Conservation (phyloP, 2,888 invertebrate genomes). For the Brachyopa scutellaris region DNA sequence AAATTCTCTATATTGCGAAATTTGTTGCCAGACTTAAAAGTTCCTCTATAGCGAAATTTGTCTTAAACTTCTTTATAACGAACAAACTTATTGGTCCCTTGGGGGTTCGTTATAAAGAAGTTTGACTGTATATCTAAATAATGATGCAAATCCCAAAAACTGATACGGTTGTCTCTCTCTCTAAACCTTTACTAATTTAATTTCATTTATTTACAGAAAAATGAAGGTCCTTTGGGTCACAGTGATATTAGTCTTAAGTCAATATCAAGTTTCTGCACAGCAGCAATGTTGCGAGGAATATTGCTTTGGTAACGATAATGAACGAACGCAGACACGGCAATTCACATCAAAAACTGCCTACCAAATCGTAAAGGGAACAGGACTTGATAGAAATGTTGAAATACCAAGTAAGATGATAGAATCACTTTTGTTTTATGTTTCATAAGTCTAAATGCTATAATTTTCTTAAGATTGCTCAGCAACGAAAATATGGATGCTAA, state of each 20-base stretch:
- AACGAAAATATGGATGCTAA: slow-evolving; percentile 88
- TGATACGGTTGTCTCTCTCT: too few species aligned
- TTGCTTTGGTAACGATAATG: slow-evolving; percentile 79
- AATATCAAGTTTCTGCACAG: slow-evolving; percentile 71
- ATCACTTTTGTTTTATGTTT: too few species aligned
- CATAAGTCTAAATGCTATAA: too few species aligned
- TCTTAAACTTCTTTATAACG: too few species aligned
- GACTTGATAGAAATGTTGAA: slow-evolving; percentile 83
- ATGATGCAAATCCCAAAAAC: too few species aligned
- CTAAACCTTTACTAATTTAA: too few species aligned
- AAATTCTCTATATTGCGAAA: too few species aligned
- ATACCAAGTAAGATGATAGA: slow-evolving; percentile 87
- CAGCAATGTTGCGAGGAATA: slow-evolving; percentile 76
- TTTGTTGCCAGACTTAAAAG: too few species aligned
- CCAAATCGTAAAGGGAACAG: slow-evolving; percentile 85
- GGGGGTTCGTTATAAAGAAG: too few species aligned
- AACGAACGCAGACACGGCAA: slow-evolving; percentile 80
- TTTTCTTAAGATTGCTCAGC: slow-evolving; percentile 86
- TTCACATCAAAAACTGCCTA: slow-evolving; percentile 91
- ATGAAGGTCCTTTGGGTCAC: slow-evolving; percentile 74
- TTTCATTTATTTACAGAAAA: slow-evolving; percentile 73
- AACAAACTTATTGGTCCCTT: too few species aligned
- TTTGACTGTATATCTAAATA: too few species aligned
- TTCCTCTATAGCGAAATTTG: too few species aligned
- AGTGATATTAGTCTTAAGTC: slow-evolving; percentile 73